Base-by-base conservation (phyloP, 2,888 invertebrate species). In the Colletes collaris region DNA sequence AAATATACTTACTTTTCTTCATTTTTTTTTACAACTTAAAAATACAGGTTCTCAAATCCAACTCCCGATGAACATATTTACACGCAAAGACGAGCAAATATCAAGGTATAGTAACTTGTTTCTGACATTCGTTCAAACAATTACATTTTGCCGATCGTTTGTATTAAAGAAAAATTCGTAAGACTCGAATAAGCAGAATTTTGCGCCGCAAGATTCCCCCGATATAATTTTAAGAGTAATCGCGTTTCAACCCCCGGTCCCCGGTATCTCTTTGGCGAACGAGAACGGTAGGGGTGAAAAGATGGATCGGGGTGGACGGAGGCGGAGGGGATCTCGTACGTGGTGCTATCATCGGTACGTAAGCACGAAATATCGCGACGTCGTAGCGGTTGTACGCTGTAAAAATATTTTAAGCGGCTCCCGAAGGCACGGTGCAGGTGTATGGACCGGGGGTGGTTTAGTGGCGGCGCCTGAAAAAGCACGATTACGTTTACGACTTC, bases 401-500 rank as follows among this genome's bases (percentile, higher is more conserved):
- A 86, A 86, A 86, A 86, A 86, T 85, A 86, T 86, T 86, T 86
- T 83, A 86, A 86, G 81, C 86, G 76, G 79, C 81, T 81, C 86
- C 64, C 78, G 74, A 80, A 79, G 78, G 80, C 62, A 68, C 70
- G 80, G 58, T 46, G 68, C 52, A 46, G 71, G 52, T 50, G 55
- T 19, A 13, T 37, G n/a, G 64, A 53, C n/a, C 40, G 52, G 66
- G 69, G 79, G 50, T 63, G 82, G 82, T 82, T 83, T 86, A 86
- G 78, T 75, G 77, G 79, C 77, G 76, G 67, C 76, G 86, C 86
- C 86, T 86, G 86, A 87, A 84, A 86, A 86, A 86, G 86, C 86
- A 87, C 87, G 86, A 86, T 86, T 86, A 86, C 87, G 81, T 86
- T 86, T 86, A 86, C 83, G 78, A 86, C 81, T 87, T 86, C 76